phyloP scores from a whole-genome alignment of 1,140 invertebrate genomes.

The Drosophila jambulina region DNA sequence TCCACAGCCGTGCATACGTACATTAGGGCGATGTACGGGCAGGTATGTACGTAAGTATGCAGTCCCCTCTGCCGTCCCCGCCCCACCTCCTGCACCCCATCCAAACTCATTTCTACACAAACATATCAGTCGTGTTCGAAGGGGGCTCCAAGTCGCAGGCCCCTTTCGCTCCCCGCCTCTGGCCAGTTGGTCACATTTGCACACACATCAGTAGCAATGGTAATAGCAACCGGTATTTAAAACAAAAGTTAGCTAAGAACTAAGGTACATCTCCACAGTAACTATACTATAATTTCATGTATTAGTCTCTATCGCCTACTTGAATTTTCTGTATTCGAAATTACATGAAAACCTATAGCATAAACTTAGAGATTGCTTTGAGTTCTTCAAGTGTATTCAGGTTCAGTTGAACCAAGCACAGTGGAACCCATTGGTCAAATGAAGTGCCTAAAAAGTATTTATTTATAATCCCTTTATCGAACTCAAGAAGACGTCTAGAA shows the following conservation, averaged over 20 bases:
- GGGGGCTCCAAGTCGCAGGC: not conserved
- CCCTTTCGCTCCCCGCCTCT: slow-evolving; percentile 12
- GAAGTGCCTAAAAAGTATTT: not conserved
- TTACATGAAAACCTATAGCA: not conserved
- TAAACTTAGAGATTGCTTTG: not conserved
- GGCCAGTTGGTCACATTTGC: slow-evolving; percentile 34
- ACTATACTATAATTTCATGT: not conserved
- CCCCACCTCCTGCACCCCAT: slow-evolving; percentile 39
- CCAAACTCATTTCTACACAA: slow-evolving; percentile 77
- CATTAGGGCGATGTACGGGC: slow-evolving; percentile 15
- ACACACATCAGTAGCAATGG: slow-evolving; percentile 50
- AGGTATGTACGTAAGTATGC: slow-evolving; percentile 21
- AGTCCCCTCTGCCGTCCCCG: slow-evolving; percentile 14
- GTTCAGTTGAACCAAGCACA: not conserved
- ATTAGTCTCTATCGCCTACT: not conserved
- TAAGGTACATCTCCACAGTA: not conserved
- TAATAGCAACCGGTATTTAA: slow-evolving; percentile 72
- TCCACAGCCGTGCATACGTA: slow-evolving; percentile 2
- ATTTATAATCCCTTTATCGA: not conserved
- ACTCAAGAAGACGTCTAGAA: not conserved
- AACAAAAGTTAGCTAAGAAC: slow-evolving; percentile 13
- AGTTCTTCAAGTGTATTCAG: not conserved
- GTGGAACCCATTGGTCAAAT: not conserved
- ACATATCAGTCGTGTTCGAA: slow-evolving; percentile 27
- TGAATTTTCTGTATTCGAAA: not conserved